Percentiles rank a stretch among this genome's conserved stretches.
Evolutionary conservation across 2,797 vertebrate species (phyloP).

Genomic region (Macropus fuliginosus): DNA sequence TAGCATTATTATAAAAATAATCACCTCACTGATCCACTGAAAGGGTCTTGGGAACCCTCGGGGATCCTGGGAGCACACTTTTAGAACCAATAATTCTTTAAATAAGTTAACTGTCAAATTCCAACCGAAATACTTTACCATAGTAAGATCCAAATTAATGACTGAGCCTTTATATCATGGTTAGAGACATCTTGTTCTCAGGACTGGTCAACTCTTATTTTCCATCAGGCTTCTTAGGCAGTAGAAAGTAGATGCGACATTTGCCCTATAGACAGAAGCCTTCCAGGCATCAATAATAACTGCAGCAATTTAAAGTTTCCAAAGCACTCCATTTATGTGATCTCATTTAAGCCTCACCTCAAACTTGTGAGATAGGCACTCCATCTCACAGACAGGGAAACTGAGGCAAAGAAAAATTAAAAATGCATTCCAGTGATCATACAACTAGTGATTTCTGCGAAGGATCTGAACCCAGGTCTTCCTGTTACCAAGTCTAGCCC

Average conservation of each 20-base stretch:
- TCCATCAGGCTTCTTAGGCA: neutral
- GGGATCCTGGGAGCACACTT: neutral
- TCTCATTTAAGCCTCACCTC: neutral
- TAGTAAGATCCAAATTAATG: neutral
- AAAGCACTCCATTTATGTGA: neutral
- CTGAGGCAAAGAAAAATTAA: neutral
- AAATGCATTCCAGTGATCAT: neutral
- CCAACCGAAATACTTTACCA: neutral
- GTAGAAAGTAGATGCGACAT: neutral
- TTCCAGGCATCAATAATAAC: neutral
- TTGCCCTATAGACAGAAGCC: neutral
- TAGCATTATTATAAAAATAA: neutral
- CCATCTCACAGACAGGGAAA: neutral
- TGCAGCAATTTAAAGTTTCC: neutral
- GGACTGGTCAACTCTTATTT: neutral
- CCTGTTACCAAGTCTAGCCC: neutral
- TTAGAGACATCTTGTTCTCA: neutral
- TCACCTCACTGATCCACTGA: neutral
- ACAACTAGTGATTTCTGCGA: neutral
- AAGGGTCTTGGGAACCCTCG: neutral
- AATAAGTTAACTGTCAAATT: neutral
- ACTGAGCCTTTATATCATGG: neutral
- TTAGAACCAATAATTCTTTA: neutral
- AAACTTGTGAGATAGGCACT: neutral
- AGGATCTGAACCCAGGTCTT: neutral